These are phyloP conservation scores for Pollimyrus isidori DNA, from an alignment of 2,113 vertebrate genomes.

Conservation along the genomic window DNA sequence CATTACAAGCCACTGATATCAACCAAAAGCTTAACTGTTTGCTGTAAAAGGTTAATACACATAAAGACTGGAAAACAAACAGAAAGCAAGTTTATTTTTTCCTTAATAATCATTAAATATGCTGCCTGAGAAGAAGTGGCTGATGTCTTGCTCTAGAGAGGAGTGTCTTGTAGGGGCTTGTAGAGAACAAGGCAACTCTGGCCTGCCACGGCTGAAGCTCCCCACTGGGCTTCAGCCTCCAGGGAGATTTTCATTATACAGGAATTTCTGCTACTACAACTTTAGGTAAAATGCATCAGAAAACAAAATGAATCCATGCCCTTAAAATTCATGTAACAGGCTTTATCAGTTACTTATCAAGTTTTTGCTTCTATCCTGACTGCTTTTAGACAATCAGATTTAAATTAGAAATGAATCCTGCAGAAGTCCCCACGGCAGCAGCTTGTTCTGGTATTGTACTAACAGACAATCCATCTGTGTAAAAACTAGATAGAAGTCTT, in stretches of 20 bases:
- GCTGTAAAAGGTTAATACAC: neutral
- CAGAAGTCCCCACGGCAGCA: neutral
- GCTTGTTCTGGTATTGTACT: neutral
- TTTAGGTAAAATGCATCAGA: neutral
- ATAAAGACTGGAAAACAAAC: neutral
- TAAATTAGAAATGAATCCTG: neutral
- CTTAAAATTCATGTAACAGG: neutral
- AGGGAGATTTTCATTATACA: neutral
- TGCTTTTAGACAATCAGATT: neutral
- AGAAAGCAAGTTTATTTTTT: neutral
- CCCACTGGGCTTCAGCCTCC: neutral
- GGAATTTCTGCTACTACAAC: neutral
- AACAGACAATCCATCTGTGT: neutral
- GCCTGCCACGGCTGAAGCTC: neutral
- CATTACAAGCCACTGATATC: neutral
- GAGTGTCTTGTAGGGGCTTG: neutral
- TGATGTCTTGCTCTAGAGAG: neutral
- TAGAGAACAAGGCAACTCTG: neutral
- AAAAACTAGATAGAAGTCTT: neutral
- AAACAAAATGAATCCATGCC: neutral
- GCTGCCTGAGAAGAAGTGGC: neutral
- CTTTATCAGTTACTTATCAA: neutral
- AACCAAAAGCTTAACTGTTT: neutral
- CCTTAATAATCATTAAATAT: neutral
- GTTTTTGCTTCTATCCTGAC: neutral